Conservation (phyloP, 2,888 invertebrate species). For the Tuberolachnus salignus region DNA sequence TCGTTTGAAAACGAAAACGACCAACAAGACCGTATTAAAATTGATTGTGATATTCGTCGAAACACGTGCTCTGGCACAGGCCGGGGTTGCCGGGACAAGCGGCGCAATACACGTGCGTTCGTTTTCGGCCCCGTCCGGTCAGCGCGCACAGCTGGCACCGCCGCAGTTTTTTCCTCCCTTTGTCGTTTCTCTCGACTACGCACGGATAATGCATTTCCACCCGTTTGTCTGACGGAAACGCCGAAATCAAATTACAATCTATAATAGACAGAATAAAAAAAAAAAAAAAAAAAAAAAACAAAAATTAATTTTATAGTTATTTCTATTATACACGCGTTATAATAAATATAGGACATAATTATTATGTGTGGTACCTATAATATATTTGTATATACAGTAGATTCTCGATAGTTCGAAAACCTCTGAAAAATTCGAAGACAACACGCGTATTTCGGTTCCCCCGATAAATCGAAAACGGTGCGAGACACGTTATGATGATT, state of each 20-base stretch:
- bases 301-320: no score
- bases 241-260: not conserved
- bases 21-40: no score
- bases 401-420: no score
- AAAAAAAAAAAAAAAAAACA: no score
- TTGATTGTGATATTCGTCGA: constrained; percentile 31
- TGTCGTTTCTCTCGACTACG: constrained; percentile 40
- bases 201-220: constrained; percentile 11
- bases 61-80: constrained; percentile 32
- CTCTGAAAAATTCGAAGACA: no score
- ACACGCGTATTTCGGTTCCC: no score
- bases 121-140: constrained; percentile 34
- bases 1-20: not conserved
- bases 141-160: constrained; percentile 39
- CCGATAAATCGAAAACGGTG: no score
- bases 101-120: constrained; percentile 46
- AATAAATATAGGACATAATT: no score
- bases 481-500: no score
- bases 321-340: no score
- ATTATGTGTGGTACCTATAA: no score
- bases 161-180: constrained; percentile 45
- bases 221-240: not conserved
- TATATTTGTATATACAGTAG: no score
- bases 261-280: not conserved
- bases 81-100: constrained; percentile 42